Conservation (phyloP, 2,888 invertebrate genomes). For the Microctonus hyperodae region DNA sequence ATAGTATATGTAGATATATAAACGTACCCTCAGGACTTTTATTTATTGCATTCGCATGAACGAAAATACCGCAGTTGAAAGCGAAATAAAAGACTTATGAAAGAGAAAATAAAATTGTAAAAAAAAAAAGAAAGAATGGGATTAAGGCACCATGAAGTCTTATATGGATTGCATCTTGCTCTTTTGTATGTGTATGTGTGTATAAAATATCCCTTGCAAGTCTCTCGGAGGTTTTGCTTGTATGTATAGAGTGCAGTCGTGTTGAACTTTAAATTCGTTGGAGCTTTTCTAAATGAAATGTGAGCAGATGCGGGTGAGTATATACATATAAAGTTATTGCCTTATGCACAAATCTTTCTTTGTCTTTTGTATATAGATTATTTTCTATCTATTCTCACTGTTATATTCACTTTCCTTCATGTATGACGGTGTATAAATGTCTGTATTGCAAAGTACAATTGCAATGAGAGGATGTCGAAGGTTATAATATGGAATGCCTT, state of each 20-base stretch:
- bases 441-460: background rate
- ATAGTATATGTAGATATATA: background rate
- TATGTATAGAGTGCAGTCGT: background rate
- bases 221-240: no score
- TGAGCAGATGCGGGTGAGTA: conserved; percentile 14
- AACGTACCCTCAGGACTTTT: conserved; percentile 16
- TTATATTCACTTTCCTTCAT: background rate
- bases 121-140: no score
- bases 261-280: background rate
- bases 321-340: background rate
- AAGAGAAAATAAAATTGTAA: background rate
- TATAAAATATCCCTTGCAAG: no score
- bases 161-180: no score
- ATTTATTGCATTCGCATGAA: conserved; percentile 25
- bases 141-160: no score
- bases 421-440: background rate
- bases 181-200: no score
- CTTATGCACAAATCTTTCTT: background rate
- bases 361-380: background rate
- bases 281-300: conserved; percentile 17
- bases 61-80: background rate
- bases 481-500: conserved; percentile 8
- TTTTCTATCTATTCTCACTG: background rate
- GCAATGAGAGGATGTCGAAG: conserved; percentile 26
- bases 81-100: background rate